These are phyloP conservation scores for Gymnosoma rotundatum DNA, from an alignment of 2,888 invertebrate genomes.

Conservation along the genomic window DNA sequence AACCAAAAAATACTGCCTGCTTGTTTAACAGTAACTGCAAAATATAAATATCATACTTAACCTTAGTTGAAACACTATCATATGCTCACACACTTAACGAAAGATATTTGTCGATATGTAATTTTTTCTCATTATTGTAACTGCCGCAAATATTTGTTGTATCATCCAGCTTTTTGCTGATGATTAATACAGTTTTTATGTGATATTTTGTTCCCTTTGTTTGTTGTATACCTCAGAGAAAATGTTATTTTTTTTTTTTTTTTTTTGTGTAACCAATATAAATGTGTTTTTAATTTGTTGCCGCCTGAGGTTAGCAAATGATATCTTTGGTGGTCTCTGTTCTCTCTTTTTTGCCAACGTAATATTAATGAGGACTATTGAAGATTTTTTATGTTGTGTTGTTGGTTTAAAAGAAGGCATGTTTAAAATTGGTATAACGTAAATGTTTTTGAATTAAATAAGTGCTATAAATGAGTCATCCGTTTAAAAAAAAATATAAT, in stretches of 20 bases:
- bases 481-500: too few species aligned
- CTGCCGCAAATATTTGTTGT: constrained; percentile 10
- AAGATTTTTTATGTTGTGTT: too few species aligned
- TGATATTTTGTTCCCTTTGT: constrained; percentile 49
- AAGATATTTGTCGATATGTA: constrained; percentile 5
- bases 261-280: constrained; percentile 76
- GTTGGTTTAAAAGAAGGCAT: too few species aligned
- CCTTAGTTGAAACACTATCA: background rate
- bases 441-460: too few species aligned
- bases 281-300: constrained; percentile 82
- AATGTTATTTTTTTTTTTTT: constrained; percentile 72
- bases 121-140: constrained; percentile 14
- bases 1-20: constrained; percentile 21
- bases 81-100: background rate
- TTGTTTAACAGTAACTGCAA: too few species aligned
- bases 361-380: constrained; percentile 11
- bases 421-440: too few species aligned
- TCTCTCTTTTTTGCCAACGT: constrained; percentile 10
- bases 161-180: constrained; percentile 37
- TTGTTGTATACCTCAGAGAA: constrained; percentile 75
- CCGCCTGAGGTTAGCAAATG: constrained; percentile 77
- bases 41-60: background rate
- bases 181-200: constrained; percentile 52
- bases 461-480: too few species aligned
- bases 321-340: constrained; percentile 69